Evolutionary conservation across 1,140 invertebrate species (phyloP), one percentile per base, ranked within the genome.

Genomic region (Zaprionus tsacasi): DNA sequence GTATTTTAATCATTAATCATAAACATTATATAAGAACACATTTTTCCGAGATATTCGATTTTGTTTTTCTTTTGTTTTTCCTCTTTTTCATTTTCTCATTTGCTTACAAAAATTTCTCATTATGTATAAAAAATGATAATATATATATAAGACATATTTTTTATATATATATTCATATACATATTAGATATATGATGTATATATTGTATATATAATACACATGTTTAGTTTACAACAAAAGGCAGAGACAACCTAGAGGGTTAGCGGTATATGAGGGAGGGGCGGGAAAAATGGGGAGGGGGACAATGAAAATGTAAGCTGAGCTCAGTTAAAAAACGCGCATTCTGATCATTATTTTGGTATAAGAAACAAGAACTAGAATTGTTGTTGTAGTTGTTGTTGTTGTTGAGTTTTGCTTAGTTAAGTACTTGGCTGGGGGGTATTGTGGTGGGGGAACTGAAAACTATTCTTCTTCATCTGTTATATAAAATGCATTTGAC

Each of bases 11-110:
- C 74, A 86, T 74, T 87, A 79, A 86, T 86, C 70, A 87, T 87
- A 87, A 87, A 21, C 45, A 50, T 82, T 87, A 79, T 87, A 77
- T 87, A 87, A 88, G 85, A 88, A 88, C 85, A 88, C 85, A 88
- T 88, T 88, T 74, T 88, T 88, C 85, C 85, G 85, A 88, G 85
- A 89, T 88, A 88, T 88, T 88, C 85, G 85, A 88, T 88, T 83
- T 83, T 72, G 65, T 76, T 81, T 64, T 75, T 87, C 57, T 61
- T 64, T 56, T n/a, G 17, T 56, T 50, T 17, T 10, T 58, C 40
- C 40, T 11, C 21, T 66, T 66, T 55, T 43, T 30, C 7, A 30
- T 54, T 55, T 65, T 40, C 35, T 56, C 30, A 27, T 55, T 55
- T 27, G 55, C 65, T 88, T 87, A 80, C 79, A 87, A 79, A 79